A percentile compares a stretch with the other conserved stretches of the same genome.
These are phyloP conservation scores for Borostomias antarcticus DNA, from an alignment of 2,797 vertebrate genomes.

Conservation along the genomic window DNA sequence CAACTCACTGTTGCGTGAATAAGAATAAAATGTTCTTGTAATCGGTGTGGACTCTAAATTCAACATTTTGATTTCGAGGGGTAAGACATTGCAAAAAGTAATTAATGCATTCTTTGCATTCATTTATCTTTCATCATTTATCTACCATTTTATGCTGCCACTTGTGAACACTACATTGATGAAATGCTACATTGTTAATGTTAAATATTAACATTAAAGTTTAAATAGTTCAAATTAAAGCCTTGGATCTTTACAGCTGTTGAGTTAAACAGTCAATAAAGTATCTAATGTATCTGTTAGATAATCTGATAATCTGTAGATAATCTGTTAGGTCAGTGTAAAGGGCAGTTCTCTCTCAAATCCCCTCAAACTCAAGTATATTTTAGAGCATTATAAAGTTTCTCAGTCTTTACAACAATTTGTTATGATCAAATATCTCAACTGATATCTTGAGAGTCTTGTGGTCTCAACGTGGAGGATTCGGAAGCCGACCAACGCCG, in stretches of 20 bases:
- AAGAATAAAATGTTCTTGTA: background rate
- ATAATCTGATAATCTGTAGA: background rate
- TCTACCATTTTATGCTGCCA: background rate
- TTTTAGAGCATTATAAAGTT: no score
- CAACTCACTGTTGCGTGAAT: background rate
- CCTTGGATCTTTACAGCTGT: background rate
- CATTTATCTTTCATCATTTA: background rate
- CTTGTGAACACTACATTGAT: background rate
- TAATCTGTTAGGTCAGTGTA: no score
- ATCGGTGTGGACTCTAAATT: background rate
- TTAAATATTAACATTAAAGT: slow-evolving; percentile 15
- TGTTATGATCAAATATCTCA: no score
- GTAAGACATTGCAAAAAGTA: background rate
- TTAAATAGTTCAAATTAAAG: background rate
- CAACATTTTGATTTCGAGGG: background rate
- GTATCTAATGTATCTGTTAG: background rate
- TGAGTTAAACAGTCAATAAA: background rate
- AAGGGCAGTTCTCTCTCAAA: no score
- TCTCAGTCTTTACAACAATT: no score
- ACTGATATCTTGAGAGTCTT: background rate
- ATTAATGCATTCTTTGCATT: background rate
- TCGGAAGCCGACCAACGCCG: background rate
- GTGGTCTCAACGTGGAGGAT: background rate
- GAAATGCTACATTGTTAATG: background rate
- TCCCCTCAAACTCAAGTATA: background rate